Evolutionary conservation across 2,797 vertebrate genomes (phyloP), one percentile per base, ranked within the genome.

Genomic region (Esox masquinongy): DNA sequence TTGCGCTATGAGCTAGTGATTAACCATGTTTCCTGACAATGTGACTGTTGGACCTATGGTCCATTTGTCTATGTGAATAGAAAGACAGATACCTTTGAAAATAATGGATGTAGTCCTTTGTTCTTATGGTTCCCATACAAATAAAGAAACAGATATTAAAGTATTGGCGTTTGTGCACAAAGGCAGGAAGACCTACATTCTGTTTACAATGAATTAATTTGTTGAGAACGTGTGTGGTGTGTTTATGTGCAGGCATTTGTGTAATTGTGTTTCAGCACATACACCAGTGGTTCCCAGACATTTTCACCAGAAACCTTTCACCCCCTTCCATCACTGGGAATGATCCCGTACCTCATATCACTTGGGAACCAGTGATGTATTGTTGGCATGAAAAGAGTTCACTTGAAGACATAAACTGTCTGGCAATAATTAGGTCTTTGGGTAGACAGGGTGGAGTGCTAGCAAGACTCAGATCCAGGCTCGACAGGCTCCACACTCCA

Each of bases 381-480:
- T 47, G 43, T 47, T 11, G 12, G 43, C 43, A 47, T 47, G 43
- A 47, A 47, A 47, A 47, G 11, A 59, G 26, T 49, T 19, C 6
- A 2, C 66, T 26, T 76, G 72, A 79, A 51, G 74, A 85, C 77
- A 79, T 80, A 61, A 61, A 61, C 22, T 59, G 82, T 90, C 90
- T 91, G 90, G 87, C 51, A 88, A 76, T 82, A 85, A 81, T 92
- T 92, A 88, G 75, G 80, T 56, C 81, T 87, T 87, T 90, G 77
- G 85, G 75, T 77, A 82, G 85, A 80, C 76, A 81, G 85, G 88
- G 85, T 84, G 82, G 86, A 88, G 84, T 70, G 72, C 12, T 47
- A 47, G 12, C 43, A 1, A 31, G 29, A 78, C 83, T 85, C 87
- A 78, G 80, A 82, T 68, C 39, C 53, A 53, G 66, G 78, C 70